Evolutionary conservation across 2,797 vertebrate genomes (phyloP), one percentile per base, ranked within the genome.

Genomic region (Rhadinocentrus ornatus): DNA sequence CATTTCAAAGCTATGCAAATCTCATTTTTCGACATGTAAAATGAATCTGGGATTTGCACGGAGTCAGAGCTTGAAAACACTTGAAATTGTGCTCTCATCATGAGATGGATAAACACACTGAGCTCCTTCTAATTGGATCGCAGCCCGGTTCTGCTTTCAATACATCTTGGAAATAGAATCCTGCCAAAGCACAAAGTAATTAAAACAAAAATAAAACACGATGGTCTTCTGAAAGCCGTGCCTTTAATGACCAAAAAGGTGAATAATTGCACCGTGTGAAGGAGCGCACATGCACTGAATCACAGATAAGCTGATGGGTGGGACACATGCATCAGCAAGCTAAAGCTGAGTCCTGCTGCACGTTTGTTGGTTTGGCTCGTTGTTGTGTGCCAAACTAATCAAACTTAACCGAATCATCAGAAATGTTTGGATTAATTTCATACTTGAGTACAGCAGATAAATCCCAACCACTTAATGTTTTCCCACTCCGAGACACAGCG

Each of bases 221-320:
- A 88, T 80, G 78, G 76, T 88, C 89, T 90, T 87, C 80, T 88
- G 85, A 88, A 91, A 88, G 86, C 71, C 65, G 41, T 64, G 78
- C 77, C 75, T 87, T 90, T 91, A 93, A 91, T 91, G 81, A 91
- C 92, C 87, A 92, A 92, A 93, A 91, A 83, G 80, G 89, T 83
- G 89, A 92, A 93, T 93, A 93, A 93, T 88, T 88, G 85, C 71
- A 37, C 64, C 81, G 81, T 90, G 84, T 89, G 86, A 91, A 78
- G 74, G 85, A 91, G 82, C 61, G 24, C 71, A 80, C 83, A 82
- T 15, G 29, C 32, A 6, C 76, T 93, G 86, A 91, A 93, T 92
- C 88, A 92, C 90, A 83, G 79, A 94, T 90, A 83, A 86, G 73
- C 44, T 50, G 34, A 66, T 5, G 16, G 41, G 41, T 5, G 20